Evolutionary conservation across 1,140 invertebrate species (phyloP), one percentile per base, ranked within the genome.

Genomic region (Apis cerana): DNA sequence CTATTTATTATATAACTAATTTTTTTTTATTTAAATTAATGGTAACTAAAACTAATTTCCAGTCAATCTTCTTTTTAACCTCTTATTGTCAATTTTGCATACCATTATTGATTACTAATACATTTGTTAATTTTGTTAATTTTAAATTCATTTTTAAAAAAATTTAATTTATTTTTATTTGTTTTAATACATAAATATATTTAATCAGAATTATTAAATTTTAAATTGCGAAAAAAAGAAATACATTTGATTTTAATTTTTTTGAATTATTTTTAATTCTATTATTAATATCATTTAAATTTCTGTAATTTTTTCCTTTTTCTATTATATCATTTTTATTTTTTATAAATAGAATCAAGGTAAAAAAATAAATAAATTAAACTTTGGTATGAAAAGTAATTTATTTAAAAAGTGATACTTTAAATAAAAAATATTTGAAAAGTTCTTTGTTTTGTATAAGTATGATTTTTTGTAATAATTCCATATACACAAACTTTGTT

Each of bases 331-430:
- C 0, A 23, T 10, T 69, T 23, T 54, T 58, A 50, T 43, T 71
- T 54, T 71, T 54, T 50, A 27, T 8, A 0, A 69, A 59, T 27
- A 43, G 10, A 33, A 68, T 33, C 13, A 10, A 33, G 21, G 58
- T 67, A 61, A 21, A 67, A 43, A 70, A 80, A n/a, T 54, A 61
- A 67, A 50, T 75, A 50, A 76, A 61, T 68, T 59, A 76, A 58
- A 52, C 64, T 4, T 76, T 21, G n/a, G 13, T 68, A 33, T 82
- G 76, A 27, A 77, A 71, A 83, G 52, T 65, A 85, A 62, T 88
- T 85, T 88, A 88, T 88, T 88, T 85, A 69, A 71, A 88, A 88
- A 88, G 77, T 80, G 75, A 23, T 62, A 75, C 15, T 68, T 65
- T 67, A n/a, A 58, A 17, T 88, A 85, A 70, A 88, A 88, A 84